These are phyloP conservation scores for Mormyrus hasselquistii DNA, from an alignment of 2,797 vertebrate genomes.

Conservation along the genomic window DNA sequence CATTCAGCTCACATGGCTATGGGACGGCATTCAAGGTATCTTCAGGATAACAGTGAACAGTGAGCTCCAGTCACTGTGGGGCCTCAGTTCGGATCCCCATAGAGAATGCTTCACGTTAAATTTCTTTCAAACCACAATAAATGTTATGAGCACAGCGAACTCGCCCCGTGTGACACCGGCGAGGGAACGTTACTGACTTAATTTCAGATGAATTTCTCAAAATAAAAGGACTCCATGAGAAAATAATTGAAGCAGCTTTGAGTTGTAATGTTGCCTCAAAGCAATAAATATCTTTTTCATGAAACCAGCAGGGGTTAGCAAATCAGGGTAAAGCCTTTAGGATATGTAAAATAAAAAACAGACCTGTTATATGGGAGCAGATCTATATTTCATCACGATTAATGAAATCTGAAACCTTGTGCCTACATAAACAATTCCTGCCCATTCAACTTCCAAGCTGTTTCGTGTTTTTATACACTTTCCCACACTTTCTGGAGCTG, in stretches of 20 bases:
- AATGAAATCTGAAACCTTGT: neutral
- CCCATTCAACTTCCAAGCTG: neutral
- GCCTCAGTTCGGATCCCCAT: neutral
- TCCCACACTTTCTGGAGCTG: neutral
- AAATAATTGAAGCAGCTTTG: neutral
- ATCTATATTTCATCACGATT: neutral
- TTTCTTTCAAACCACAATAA: neutral
- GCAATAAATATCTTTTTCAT: constrained; percentile 7
- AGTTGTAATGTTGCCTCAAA: neutral
- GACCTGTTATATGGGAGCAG: neutral
- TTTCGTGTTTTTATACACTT: neutral
- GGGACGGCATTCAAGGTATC: neutral
- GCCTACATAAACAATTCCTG: neutral
- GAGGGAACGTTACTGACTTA: neutral
- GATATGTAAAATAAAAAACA: constrained; percentile 5
- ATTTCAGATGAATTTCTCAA: neutral
- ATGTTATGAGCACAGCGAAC: neutral
- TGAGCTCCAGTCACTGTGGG: neutral
- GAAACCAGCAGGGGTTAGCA: neutral
- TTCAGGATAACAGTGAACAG: neutral
- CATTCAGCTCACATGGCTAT: neutral
- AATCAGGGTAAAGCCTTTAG: constrained; percentile 1
- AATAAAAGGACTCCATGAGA: neutral
- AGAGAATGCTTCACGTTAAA: neutral
- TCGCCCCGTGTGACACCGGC: neutral